Percentiles rank a stretch among this genome's conserved stretches.
phyloP scores from a whole-genome alignment of 2,888 invertebrate species.

The Rotaria macrura region DNA sequence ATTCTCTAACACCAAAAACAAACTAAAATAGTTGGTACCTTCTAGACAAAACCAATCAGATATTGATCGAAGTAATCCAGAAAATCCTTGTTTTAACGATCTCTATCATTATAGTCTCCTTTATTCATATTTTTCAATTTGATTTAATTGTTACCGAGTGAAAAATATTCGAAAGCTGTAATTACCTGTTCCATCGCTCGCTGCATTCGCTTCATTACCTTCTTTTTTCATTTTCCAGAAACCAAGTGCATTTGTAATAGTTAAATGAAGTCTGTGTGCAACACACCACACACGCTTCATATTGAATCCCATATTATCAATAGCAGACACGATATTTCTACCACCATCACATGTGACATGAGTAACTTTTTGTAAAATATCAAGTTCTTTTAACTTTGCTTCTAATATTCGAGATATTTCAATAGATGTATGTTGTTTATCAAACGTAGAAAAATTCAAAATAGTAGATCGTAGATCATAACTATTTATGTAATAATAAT shows the following conservation, averaged over 20 bases:
- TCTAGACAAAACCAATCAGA: too few relatives aligned
- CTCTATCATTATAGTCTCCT: too few relatives aligned
- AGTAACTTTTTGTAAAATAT: not conserved
- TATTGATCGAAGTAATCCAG: too few relatives aligned
- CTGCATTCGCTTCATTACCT: not conserved
- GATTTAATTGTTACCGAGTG: too few relatives aligned
- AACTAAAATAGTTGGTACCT: too few relatives aligned
- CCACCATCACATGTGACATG: not conserved
- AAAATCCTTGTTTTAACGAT: too few relatives aligned
- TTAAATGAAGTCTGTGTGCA: not conserved
- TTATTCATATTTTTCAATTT: not conserved
- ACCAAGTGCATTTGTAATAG: not conserved
- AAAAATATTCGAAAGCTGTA: not conserved
- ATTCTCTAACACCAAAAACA: too few relatives aligned
- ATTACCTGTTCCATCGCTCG: not conserved
- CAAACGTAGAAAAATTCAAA: not conserved
- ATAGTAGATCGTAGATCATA: not conserved
- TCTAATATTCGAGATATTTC: not conserved
- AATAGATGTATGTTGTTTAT: not conserved
- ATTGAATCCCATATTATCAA: not conserved
- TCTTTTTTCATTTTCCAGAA: not conserved
- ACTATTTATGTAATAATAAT: not conserved
- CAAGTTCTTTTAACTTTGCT: not conserved
- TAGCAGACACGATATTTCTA: not conserved
- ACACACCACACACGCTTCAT: not conserved